Evolutionary conservation across 1,140 invertebrate genomes (phyloP).

Genomic region (Stenopsyche tienmushanensis): DNA sequence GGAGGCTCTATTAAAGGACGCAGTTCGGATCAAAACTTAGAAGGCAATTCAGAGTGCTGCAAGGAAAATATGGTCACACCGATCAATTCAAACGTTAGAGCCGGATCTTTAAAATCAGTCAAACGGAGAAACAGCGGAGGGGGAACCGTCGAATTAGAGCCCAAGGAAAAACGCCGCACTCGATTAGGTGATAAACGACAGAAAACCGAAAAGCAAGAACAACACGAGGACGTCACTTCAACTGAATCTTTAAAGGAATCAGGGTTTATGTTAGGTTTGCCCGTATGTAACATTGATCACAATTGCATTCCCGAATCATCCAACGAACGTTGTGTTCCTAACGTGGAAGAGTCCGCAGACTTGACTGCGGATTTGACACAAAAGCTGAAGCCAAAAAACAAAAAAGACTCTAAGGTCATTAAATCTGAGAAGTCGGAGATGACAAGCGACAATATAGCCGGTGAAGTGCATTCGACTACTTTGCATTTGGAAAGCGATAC

Average conservation of each 20-base stretch:
- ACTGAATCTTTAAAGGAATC: slow-evolving; percentile 28
- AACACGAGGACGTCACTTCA: slow-evolving; percentile 37
- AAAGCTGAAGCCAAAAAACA: slow-evolving; percentile 26
- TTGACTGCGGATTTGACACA: neutral
- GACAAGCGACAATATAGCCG: slow-evolving; percentile 16
- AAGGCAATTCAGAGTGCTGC: slow-evolving; percentile 31
- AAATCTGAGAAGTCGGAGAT: neutral
- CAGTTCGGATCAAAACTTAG: slow-evolving; percentile 12
- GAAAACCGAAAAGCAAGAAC: slow-evolving; percentile 26
- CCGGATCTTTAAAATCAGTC: slow-evolving; percentile 33
- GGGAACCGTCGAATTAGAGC: slow-evolving; percentile 29
- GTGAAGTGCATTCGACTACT: slow-evolving; percentile 37
- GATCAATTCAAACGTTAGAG: neutral
- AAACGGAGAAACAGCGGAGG: slow-evolving; percentile 35
- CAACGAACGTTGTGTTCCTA: slow-evolving; percentile 6
- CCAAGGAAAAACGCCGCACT: slow-evolving; percentile 38
- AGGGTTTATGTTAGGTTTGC: slow-evolving; percentile 18
- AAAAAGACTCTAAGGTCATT: slow-evolving; percentile 21
- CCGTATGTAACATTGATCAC: slow-evolving; percentile 12
- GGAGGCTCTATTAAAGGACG: neutral
- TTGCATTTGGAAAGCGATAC: slow-evolving; percentile 28
- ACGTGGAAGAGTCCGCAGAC: slow-evolving; percentile 4
- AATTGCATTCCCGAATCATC: slow-evolving; percentile 15
- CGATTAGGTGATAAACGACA: slow-evolving; percentile 31
- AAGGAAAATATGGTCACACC: slow-evolving; percentile 37